Conservation (phyloP, 30 jellyfish, hydroid and myxozoan genomes). For the Aurelia aurita complex sp. Pacific region DNA sequence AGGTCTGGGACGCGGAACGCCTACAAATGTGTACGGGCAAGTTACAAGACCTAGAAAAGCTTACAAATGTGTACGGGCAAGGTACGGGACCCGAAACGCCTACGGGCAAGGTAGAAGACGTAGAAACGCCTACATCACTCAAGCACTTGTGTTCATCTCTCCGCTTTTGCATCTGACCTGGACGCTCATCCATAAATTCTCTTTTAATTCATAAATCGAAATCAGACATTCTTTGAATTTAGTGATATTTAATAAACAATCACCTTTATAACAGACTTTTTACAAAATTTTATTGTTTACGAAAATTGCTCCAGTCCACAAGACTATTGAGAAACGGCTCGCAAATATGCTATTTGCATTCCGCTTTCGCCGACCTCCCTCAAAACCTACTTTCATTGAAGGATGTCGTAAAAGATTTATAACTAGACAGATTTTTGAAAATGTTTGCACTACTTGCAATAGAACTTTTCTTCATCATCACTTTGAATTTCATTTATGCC, state of each 20-base stretch:
- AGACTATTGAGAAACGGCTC: slow-evolving; percentile 5
- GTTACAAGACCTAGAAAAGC: too few species aligned
- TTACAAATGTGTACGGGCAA: too few species aligned
- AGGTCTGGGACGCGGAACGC: too few species aligned
- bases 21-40: too few species aligned
- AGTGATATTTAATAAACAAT: not conserved
- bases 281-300: not conserved
- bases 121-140: too few species aligned
- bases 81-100: too few species aligned
- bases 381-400: not conserved
- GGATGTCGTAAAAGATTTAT: slow-evolving; percentile 32
- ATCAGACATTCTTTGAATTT: not conserved
- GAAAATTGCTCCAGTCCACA: slow-evolving; percentile 6
- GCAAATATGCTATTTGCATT: slow-evolving; percentile 21
- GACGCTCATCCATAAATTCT: not conserved
- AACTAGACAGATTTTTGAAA: slow-evolving; percentile 17
- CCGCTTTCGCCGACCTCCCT: slow-evolving; percentile 6
- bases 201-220: not conserved
- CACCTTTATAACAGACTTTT: not conserved
- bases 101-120: too few species aligned
- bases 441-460: slow-evolving; percentile 42
- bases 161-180: too few species aligned
- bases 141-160: too few species aligned
- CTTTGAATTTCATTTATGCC: slow-evolving; percentile 23
- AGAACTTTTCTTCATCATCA: slow-evolving; percentile 35